Conservation (phyloP, 2,113 vertebrate genomes). For the Scomber japonicus region DNA sequence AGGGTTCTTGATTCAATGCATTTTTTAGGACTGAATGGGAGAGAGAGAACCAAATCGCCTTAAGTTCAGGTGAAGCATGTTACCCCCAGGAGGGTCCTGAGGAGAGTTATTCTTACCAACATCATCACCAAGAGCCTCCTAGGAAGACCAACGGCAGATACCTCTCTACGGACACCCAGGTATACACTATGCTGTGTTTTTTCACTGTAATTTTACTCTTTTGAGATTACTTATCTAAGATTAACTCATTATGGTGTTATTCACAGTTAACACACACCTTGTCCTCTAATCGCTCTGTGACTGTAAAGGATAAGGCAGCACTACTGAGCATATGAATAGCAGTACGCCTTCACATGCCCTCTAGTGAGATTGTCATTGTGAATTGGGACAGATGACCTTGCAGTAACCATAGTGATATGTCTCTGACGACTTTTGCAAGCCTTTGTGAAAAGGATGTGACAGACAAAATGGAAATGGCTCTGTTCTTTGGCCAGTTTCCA, state of each 20-base stretch:
- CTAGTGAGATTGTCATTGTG: conserved; percentile 28
- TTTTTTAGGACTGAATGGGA: conserved; percentile 91
- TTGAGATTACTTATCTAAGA: conserved; percentile 31
- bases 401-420: conserved; percentile 63
- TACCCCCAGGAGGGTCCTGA: conserved; percentile 87
- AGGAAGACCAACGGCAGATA: conserved; percentile 90
- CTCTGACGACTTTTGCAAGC: conserved; percentile 10
- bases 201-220: conserved; percentile 25
- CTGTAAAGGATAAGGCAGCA: conserved; percentile 3
- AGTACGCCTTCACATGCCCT: conserved; percentile 9
- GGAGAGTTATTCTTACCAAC: conserved; percentile 83
- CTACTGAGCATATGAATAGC: conserved; percentile 25
- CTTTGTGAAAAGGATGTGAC: conserved; percentile 4
- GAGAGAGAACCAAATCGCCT: conserved; percentile 85
- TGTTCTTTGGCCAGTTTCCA: not conserved
- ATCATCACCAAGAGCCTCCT: conserved; percentile 83
- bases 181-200: conserved; percentile 64
- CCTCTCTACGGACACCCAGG: conserved; percentile 87
- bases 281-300: conserved; percentile 22
- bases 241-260: conserved; percentile 32
- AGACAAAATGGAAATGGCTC: not conserved
- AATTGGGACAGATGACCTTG: conserved; percentile 55
- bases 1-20: not conserved
- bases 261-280: conserved; percentile 1
- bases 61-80: conserved; percentile 89